Percentiles rank a stretch among this genome's conserved stretches.
phyloP scores from a whole-genome alignment of 2,113 vertebrate species.

The Anarhynchus alexandrinus region DNA sequence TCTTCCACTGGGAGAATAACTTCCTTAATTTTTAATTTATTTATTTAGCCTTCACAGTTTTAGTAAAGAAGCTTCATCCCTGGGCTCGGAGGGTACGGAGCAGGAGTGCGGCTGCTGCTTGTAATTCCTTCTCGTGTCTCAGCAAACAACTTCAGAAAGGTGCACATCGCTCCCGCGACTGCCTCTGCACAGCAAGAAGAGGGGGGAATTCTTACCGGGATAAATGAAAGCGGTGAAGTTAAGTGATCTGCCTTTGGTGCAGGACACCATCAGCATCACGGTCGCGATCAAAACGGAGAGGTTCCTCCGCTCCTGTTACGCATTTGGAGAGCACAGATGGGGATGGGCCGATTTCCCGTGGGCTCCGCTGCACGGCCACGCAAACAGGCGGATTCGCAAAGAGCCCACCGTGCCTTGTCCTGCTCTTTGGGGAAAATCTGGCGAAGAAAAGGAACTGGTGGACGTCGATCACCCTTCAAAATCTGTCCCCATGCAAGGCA shows the following conservation, averaged over 20 bases:
- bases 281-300: neutral
- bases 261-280: too few species aligned
- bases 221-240: neutral
- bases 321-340: too few species aligned
- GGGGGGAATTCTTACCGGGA: too few species aligned
- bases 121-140: neutral
- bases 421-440: neutral
- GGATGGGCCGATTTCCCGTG: accelerated
- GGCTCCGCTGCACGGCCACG: accelerated
- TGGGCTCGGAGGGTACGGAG: neutral
- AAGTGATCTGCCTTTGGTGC: neutral
- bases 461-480: neutral
- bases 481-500: neutral
- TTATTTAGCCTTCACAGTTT: neutral
- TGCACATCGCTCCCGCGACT: neutral
- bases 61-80: neutral
- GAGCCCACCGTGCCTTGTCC: neutral
- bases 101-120: neutral
- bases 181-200: neutral
- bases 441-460: neutral
- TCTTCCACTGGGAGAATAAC: neutral
- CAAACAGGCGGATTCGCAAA: neutral
- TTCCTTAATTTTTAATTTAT: neutral
- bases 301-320: neutral
- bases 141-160: neutral